phyloP scores from a whole-genome alignment of 2,113 vertebrate species.

The Otis tarda region DNA sequence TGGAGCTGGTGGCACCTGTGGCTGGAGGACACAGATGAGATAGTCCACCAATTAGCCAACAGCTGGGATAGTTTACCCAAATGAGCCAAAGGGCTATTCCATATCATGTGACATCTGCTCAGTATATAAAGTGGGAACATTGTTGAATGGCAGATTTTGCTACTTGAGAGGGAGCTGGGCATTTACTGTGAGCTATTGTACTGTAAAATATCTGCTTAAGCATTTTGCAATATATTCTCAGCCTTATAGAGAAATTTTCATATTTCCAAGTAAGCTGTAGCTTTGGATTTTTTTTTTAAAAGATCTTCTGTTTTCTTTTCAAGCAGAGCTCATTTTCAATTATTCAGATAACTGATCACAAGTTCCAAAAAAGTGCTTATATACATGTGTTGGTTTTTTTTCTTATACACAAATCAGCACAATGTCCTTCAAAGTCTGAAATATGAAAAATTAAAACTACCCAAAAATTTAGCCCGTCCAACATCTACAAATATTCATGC shows the following conservation, averaged over 20 bases:
- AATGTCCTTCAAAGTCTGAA: not conserved
- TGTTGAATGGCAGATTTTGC: no score
- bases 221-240: not conserved
- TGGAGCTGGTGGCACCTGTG: no score
- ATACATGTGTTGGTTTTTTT: accelerated
- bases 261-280: not conserved
- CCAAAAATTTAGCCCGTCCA: not conserved
- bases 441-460: not conserved
- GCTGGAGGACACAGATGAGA: no score
- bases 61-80: no score
- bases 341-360: not conserved
- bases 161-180: no score
- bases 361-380: not conserved
- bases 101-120: no score
- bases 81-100: no score
- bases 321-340: not conserved
- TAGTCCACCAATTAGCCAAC: no score
- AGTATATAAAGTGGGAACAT: no score
- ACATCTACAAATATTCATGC: not conserved
- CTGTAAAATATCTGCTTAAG: no score
- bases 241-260: not conserved
- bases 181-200: no score
- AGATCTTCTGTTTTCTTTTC: not conserved
- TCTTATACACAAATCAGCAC: not conserved
- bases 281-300: not conserved